Conservation (phyloP, 2,113 vertebrate genomes). For the Eulemur rufifrons region DNA sequence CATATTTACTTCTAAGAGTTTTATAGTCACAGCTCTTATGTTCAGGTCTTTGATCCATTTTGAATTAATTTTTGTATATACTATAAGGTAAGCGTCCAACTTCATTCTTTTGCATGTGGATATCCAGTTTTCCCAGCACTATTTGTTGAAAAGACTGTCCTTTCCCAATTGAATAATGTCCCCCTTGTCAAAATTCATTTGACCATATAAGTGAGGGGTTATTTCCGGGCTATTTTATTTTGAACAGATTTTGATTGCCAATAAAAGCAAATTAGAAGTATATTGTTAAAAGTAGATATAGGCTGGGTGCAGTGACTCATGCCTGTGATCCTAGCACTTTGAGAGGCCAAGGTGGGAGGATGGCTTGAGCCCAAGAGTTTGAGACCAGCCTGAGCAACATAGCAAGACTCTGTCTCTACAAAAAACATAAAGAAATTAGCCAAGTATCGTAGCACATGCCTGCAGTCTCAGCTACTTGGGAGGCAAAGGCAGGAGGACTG, state of each 20-base stretch:
- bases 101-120: not conserved
- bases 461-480: not conserved
- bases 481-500: not conserved
- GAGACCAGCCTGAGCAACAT: not conserved
- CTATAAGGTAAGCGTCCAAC: not conserved
- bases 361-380: not conserved
- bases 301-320: not conserved
- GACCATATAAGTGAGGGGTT: not conserved
- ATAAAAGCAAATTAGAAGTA: not conserved
- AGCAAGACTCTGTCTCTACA: not conserved
- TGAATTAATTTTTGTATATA: not conserved
- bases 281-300: not conserved
- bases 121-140: not conserved
- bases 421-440: not conserved
- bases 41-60: not conserved
- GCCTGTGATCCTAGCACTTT: not conserved
- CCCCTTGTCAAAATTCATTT: not conserved
- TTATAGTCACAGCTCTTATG: not conserved
- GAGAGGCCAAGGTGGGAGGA: not conserved
- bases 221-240: not conserved
- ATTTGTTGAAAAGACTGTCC: not conserved
- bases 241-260: not conserved
- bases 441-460: not conserved
- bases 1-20: not conserved
- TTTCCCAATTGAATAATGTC: not conserved